Evolutionary conservation across 2,888 invertebrate genomes (phyloP).

Genomic region (Apamea monoglypha): DNA sequence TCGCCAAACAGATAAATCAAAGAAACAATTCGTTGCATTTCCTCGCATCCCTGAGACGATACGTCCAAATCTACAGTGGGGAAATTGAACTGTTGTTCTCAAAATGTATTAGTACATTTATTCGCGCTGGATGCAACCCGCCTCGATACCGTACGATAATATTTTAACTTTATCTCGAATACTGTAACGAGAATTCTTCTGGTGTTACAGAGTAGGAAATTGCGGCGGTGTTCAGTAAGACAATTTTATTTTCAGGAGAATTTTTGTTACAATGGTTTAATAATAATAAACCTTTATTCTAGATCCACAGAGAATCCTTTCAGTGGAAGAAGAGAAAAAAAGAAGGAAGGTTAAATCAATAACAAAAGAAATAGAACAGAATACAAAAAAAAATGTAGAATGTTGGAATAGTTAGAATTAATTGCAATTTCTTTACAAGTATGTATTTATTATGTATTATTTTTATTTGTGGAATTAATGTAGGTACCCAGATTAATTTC

Average conservation of each 20-base stretch:
- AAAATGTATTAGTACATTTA: conserved; percentile 87
- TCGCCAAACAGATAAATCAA: conserved; percentile 62
- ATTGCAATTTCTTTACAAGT: no score
- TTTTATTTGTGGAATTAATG: no score
- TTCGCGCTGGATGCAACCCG: conserved; percentile 81
- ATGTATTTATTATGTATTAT: no score
- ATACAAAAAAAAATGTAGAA: no score
- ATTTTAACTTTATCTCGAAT: conserved; percentile 88
- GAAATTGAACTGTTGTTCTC: conserved; percentile 87
- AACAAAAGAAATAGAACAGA: no score
- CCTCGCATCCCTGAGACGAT: conserved; percentile 63
- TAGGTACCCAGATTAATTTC: no score
- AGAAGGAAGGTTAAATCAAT: no score
- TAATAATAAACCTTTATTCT: not conserved
- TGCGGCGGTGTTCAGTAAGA: conserved; percentile 35
- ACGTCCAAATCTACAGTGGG: conserved; percentile 68
- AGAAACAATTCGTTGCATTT: conserved; percentile 56
- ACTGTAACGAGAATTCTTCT: conserved; percentile 82
- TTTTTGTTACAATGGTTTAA: no score
- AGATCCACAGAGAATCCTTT: no score
- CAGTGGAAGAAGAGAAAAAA: no score
- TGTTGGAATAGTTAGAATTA: no score
- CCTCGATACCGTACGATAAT: conserved; percentile 86
- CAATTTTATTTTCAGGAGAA: not conserved
- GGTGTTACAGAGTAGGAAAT: conserved; percentile 67